Evolutionary conservation across 2,888 invertebrate species (phyloP).

Genomic region (Hypolimnas misippus): DNA sequence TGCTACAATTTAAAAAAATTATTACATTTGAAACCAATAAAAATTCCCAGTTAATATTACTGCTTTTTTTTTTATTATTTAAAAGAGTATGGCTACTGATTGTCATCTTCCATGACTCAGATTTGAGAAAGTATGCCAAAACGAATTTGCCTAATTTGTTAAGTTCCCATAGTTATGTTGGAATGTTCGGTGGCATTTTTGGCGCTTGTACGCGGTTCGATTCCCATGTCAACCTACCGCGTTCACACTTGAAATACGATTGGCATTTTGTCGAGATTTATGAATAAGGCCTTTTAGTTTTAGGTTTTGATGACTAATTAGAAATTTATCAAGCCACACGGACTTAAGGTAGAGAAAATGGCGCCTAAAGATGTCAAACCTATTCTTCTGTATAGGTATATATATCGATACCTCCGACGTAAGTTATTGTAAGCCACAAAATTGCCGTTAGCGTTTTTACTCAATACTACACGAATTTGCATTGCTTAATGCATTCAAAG

Average conservation of each 20-base stretch:
- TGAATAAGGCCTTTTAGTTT: neutral
- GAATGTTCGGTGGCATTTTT: constrained; percentile 58
- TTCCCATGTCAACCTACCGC: constrained; percentile 64
- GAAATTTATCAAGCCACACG: no score
- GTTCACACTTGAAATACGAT: constrained; percentile 52
- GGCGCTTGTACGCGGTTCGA: constrained; percentile 51
- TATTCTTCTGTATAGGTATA: no score
- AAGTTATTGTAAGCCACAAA: no score
- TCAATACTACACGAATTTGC: no score
- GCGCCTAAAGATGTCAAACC: no score
- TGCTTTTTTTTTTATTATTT: neutral
- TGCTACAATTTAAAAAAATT: no score
- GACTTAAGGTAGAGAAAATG: no score
- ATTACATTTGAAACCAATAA: no score
- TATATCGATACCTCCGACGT: no score
- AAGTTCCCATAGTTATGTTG: constrained; percentile 68
- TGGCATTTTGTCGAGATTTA: constrained; percentile 47
- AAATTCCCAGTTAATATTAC: no score
- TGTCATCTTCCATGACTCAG: constrained; percentile 12
- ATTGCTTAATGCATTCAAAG: no score
- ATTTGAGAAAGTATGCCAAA: constrained; percentile 30
- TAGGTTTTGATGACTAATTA: neutral
- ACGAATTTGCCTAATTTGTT: constrained; percentile 62
- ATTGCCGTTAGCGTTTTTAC: no score
- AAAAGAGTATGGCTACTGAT: neutral